Conservation (phyloP, 1,140 invertebrate genomes). For the Hyles vespertilio region DNA sequence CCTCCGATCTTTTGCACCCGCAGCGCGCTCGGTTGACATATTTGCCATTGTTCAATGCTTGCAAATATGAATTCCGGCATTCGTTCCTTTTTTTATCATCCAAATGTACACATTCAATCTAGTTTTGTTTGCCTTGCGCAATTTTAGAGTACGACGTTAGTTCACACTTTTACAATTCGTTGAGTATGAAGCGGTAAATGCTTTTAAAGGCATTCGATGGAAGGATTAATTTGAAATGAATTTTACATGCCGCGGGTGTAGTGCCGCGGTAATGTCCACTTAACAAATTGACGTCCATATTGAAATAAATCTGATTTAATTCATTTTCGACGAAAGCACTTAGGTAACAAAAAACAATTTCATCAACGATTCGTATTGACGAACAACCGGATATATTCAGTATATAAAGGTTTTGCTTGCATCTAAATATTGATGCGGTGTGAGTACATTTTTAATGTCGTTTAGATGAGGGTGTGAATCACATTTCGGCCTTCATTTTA, state of each 20-base stretch:
- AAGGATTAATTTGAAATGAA: no score
- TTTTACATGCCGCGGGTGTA: no score
- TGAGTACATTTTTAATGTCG: neutral
- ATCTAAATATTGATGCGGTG: neutral
- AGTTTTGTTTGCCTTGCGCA: no score
- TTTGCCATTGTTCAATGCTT: slow-evolving; percentile 7
- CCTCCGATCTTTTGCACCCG: neutral
- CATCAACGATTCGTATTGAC: neutral
- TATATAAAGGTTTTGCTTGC: no score
- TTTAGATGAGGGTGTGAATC: slow-evolving; percentile 14
- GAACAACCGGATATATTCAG: neutral
- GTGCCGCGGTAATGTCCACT: no score
- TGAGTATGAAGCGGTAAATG: no score
- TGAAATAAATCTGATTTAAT: neutral
- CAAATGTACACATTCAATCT: no score
- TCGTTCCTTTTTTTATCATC: neutral
- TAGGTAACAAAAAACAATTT: no score
- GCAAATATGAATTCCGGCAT: slow-evolving; percentile 1
- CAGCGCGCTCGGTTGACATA: neutral
- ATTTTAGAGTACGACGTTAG: no score
- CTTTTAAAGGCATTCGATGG: no score
- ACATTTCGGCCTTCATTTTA: slow-evolving; percentile 30
- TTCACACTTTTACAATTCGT: no score
- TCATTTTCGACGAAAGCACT: no score
- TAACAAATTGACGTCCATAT: neutral